Evolutionary conservation across 37 sponge, comb jelly and placozoan genomes (phyloP), one percentile per base, ranked within the genome.

Genomic region (Crambe crambe): DNA sequence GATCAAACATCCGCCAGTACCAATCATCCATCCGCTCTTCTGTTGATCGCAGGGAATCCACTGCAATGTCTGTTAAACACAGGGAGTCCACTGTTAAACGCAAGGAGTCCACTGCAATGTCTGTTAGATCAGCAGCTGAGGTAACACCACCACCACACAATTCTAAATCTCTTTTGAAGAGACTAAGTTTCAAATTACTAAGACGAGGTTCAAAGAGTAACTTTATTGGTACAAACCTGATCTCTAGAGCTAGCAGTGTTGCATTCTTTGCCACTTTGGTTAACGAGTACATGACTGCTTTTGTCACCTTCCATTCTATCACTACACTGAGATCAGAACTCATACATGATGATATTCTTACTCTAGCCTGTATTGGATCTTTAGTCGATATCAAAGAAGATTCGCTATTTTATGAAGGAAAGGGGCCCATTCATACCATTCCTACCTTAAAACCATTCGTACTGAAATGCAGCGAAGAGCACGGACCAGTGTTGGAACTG

Each of bases 361-460:
- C 64, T 3, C 10, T 78, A 9, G 78, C 78, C 21, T 44, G 78
- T 26, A 78, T 78, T 20, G 78, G 78, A 30, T 37, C 26, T 6
- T 43, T 5, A 3, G 31, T 35, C 8, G 78, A 39, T 4, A 41
- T 78, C 26, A 39, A 36, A 27, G 47, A 38, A 20, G 67, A 42
- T 65, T 40, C 67, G 1, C 44, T 78, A 2, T 38, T 78, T 22
- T 29, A 78, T 6, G 51, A 78, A 9, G 35, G 35, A 23, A 59
- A 36, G 35, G 51, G 43, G 2, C 30, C 9, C 29, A n/a, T 43
- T 23, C 2, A 3, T 3, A 26, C 37, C 2, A 43, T 65, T 20
- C 68, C 78, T 18, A 27, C 43, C 15, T 47, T 78, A 34, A 65
- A 65, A 27, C 67, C 70, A 51, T 39, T 80, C 27, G 47, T 39